These are phyloP conservation scores for Nymphalis c-album DNA, from an alignment of 2,888 invertebrate species.

Conservation along the genomic window DNA sequence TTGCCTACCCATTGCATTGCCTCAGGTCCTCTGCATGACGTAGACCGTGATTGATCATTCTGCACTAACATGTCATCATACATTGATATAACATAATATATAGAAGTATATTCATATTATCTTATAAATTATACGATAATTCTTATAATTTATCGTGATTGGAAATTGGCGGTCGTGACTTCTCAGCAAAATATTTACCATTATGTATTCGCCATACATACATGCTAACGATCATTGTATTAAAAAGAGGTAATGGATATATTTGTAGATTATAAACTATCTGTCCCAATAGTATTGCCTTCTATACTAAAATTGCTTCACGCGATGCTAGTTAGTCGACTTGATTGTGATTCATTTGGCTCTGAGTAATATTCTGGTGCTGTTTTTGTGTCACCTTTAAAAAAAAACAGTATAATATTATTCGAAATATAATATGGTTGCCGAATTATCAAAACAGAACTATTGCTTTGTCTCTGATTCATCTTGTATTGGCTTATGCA, in stretches of 20 bases:
- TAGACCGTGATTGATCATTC: too few relatives aligned
- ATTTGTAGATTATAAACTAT: not conserved
- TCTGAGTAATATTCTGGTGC: too few relatives aligned
- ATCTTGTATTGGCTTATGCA: not conserved
- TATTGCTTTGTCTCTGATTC: not conserved
- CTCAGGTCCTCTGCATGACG: too few relatives aligned
- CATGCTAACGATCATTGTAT: not conserved
- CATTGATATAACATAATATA: too few relatives aligned
- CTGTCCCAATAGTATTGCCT: not conserved
- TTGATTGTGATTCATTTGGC: too few relatives aligned
- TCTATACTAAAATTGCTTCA: not conserved
- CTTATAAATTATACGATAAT: too few relatives aligned
- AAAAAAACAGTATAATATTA: too few relatives aligned
- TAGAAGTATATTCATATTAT: too few relatives aligned
- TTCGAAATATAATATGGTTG: not conserved
- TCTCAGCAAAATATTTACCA: not conserved
- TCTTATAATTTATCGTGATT: not conserved
- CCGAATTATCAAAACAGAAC: not conserved
- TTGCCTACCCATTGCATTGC: too few relatives aligned
- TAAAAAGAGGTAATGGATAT: constrained; percentile 1
- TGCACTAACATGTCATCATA: too few relatives aligned
- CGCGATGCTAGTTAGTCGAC: too few relatives aligned
- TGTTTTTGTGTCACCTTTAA: too few relatives aligned
- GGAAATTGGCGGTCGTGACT: not conserved
- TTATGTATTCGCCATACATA: not conserved